phyloP scores from a whole-genome alignment of 2,113 vertebrate genomes.

The Hyla sarda region DNA sequence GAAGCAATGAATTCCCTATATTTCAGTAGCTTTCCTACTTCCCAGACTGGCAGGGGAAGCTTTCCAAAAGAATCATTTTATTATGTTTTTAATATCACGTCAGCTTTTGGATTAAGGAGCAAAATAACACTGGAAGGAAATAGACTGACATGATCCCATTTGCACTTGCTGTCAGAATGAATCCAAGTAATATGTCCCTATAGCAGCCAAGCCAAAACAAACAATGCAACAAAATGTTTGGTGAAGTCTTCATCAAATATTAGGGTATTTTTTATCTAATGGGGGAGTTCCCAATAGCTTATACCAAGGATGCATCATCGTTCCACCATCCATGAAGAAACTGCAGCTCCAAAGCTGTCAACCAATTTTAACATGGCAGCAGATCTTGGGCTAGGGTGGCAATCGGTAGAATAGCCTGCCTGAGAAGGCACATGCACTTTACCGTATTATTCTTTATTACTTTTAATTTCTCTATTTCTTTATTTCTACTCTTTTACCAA shows the following conservation, averaged over 20 bases:
- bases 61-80: slow-evolving; percentile 54
- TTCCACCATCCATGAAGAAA: neutral
- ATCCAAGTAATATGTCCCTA: slow-evolving; percentile 33
- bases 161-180: slow-evolving; percentile 54
- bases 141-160: slow-evolving; percentile 57
- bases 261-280: neutral
- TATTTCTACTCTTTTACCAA: too few species aligned
- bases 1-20: slow-evolving; percentile 54
- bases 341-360: neutral
- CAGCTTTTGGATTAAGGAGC: slow-evolving; percentile 54
- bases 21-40: slow-evolving; percentile 57
- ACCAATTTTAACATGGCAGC: too few species aligned
- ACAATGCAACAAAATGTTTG: neutral
- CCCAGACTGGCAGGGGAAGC: slow-evolving; percentile 52
- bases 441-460: too few species aligned
- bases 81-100: slow-evolving; percentile 60
- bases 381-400: neutral
- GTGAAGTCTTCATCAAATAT: neutral
- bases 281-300: neutral
- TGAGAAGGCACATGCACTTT: too few species aligned
- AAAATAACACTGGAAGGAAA: slow-evolving; percentile 57
- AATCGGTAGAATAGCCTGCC: neutral
- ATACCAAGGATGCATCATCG: neutral
- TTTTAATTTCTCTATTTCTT: too few species aligned
- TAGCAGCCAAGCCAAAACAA: slow-evolving; percentile 29